Evolutionary conservation across 2,113 vertebrate genomes (phyloP).

Genomic region (Apteryx owenii): DNA sequence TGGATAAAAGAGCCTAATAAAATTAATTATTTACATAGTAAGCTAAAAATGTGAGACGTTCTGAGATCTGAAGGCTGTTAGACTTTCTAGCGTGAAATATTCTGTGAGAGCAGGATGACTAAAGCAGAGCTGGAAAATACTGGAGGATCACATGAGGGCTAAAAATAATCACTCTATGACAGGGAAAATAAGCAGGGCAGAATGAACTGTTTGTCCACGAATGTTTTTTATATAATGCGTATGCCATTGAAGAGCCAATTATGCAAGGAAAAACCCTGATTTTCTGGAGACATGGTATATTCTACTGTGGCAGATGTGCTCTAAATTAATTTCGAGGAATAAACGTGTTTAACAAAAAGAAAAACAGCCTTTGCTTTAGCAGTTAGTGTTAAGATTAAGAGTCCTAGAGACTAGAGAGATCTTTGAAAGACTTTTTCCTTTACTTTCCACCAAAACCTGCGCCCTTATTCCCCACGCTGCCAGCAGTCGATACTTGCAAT

Average conservation of each 20-base stretch:
- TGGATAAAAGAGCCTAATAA: background rate
- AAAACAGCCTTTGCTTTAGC: conserved; percentile 6
- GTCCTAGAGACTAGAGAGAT: background rate
- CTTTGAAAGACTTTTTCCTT: background rate
- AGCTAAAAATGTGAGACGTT: conserved; percentile 11
- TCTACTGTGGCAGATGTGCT: conserved; percentile 18
- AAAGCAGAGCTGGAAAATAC: conserved; percentile 80
- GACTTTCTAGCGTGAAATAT: conserved; percentile 62
- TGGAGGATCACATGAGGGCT: conserved; percentile 81
- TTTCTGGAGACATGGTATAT: background rate
- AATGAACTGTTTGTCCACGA: conserved; percentile 59
- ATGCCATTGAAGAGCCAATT: background rate
- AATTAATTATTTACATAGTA: conserved; percentile 36
- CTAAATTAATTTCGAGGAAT: conserved; percentile 33
- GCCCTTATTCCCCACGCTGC: background rate
- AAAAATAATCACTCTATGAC: conserved; percentile 80
- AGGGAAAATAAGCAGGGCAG: conserved; percentile 77
- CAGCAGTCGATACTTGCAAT: background rate
- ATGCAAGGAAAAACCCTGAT: background rate
- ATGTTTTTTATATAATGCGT: background rate
- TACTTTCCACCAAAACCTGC: background rate
- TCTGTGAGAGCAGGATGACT: conserved; percentile 77
- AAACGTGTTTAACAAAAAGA: background rate
- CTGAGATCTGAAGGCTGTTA: conserved; percentile 37
- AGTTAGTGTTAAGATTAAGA: background rate